These are phyloP conservation scores for Apocrypta bakeri DNA, from an alignment of 1,140 invertebrate genomes.

Conservation along the genomic window DNA sequence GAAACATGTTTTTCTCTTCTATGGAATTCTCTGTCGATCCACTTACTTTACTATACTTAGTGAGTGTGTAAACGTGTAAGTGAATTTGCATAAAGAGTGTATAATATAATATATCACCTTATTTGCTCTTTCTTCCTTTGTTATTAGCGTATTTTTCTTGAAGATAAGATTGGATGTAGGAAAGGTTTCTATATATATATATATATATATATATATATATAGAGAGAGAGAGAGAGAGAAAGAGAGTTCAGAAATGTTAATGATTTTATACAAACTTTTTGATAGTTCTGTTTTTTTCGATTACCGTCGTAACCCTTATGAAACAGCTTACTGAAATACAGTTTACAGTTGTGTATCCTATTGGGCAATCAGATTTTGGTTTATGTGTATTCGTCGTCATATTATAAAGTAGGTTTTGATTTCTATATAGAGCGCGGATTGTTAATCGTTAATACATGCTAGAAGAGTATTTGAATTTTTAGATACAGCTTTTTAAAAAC, in stretches of 20 bases:
- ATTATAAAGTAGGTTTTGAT: not conserved
- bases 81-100: not conserved
- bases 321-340: too few species aligned
- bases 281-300: too few species aligned
- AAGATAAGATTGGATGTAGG: conserved; percentile 8
- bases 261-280: too few species aligned
- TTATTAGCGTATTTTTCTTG: too few species aligned
- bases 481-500: conserved; percentile 27
- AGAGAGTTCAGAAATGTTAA: too few species aligned
- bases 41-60: not conserved
- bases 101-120: not conserved
- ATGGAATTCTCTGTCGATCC: not conserved
- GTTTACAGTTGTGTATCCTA: too few species aligned
- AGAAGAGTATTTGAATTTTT: conserved; percentile 16
- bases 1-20: too few species aligned
- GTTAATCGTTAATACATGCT: conserved; percentile 7
- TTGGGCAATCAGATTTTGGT: conserved; percentile 9
- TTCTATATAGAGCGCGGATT: not conserved
- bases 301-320: too few species aligned
- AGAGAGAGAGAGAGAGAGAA: too few species aligned
- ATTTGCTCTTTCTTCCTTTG: not conserved
- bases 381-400: conserved; percentile 5
- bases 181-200: too few species aligned
- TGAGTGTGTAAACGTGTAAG: not conserved
- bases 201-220: too few species aligned